phyloP scores from a whole-genome alignment of 1,140 invertebrate genomes.

The Drosophila takahashii region DNA sequence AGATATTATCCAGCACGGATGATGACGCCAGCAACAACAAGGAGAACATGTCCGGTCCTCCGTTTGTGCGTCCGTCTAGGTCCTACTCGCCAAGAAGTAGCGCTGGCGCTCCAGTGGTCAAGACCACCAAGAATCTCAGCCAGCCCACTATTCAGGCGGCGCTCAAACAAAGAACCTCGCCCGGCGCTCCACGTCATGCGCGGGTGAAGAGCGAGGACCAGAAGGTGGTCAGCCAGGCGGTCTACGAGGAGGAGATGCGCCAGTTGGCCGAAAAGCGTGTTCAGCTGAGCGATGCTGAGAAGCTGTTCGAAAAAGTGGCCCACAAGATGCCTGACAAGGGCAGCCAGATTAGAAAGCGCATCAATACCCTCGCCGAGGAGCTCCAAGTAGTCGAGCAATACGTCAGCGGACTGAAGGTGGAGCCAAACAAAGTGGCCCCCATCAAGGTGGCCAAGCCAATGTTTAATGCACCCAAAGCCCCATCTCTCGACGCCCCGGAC shows the following conservation, averaged over 20 bases:
- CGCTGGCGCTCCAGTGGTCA: conserved; percentile 24
- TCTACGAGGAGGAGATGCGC: conserved; percentile 50
- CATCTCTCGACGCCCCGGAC: conserved; percentile 8
- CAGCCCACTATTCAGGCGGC: conserved; percentile 69
- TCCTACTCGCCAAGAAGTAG: conserved; percentile 33
- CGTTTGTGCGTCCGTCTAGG: not conserved
- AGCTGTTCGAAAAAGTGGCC: conserved; percentile 61
- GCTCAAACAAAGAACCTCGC: conserved; percentile 8
- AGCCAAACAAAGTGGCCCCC: conserved; percentile 11
- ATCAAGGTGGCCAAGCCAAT: conserved; percentile 12
- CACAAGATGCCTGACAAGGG: conserved; percentile 70
- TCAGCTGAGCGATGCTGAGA: conserved; percentile 49
- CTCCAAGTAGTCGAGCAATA: conserved; percentile 31
- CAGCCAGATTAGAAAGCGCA: conserved; percentile 59
- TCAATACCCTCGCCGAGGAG: conserved; percentile 44
- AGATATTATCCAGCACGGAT: conserved; percentile 69
- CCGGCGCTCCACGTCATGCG: not conserved
- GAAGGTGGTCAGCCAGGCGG: conserved; percentile 40
- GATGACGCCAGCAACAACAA: conserved; percentile 41
- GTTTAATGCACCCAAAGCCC: not conserved
- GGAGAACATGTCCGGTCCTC: conserved; percentile 19
- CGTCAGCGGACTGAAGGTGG: conserved; percentile 37
- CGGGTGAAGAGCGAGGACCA: conserved; percentile 15
- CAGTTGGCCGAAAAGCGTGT: conserved; percentile 53
- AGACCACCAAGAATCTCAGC: conserved; percentile 40